These are phyloP conservation scores for Phortica variegata DNA, from an alignment of 1,140 invertebrate genomes.

Conservation along the genomic window DNA sequence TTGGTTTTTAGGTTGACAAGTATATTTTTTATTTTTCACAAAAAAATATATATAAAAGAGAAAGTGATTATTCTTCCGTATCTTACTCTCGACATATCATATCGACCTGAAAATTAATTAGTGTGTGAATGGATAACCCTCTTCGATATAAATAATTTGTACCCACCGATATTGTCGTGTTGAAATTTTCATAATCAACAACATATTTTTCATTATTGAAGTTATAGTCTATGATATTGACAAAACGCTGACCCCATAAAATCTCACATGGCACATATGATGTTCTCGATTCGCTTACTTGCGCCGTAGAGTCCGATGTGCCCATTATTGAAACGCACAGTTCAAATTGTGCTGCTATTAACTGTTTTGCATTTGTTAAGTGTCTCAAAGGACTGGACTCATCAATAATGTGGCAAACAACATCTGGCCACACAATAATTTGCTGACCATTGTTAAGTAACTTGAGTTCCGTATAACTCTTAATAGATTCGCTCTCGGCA, in stretches of 20 bases:
- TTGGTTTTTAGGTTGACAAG: too few species aligned
- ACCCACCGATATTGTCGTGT: conserved; percentile 67
- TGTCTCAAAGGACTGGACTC: conserved; percentile 62
- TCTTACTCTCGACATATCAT: too few species aligned
- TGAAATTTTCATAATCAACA: conserved; percentile 92
- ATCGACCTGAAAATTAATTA: too few species aligned
- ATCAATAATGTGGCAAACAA: conserved; percentile 66
- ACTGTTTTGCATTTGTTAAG: conserved; percentile 59
- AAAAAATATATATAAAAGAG: too few species aligned
- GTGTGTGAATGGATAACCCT: too few species aligned
- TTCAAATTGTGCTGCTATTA: conserved; percentile 71
- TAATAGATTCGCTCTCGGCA: conserved; percentile 40
- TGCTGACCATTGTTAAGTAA: conserved; percentile 53
- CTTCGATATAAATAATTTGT: too few species aligned
- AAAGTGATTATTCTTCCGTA: too few species aligned
- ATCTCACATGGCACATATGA: conserved; percentile 84
- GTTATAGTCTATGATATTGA: conserved; percentile 74
- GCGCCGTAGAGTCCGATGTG: conserved; percentile 74
- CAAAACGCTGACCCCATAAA: conserved; percentile 82
- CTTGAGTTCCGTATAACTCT: conserved; percentile 47
- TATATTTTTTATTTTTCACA: too few species aligned
- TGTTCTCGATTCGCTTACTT: conserved; percentile 70
- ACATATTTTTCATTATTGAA: conserved; percentile 85
- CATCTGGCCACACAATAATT: conserved; percentile 67
- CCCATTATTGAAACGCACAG: conserved; percentile 84